phyloP scores from a whole-genome alignment of 2,888 invertebrate species.

The Ornithoptera priamus region DNA sequence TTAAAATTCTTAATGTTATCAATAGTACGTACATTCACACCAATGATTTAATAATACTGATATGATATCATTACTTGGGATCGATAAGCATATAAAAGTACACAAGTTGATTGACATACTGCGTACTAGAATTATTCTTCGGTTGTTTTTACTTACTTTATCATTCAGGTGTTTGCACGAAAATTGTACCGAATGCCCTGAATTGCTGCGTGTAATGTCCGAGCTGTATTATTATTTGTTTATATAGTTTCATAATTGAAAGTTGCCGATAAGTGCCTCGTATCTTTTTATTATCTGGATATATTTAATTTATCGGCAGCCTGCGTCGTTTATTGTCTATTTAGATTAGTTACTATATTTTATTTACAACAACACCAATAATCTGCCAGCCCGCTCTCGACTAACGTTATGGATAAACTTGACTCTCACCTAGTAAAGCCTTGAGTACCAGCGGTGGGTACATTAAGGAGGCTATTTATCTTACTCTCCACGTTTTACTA shows the following conservation, averaged over 20 bases:
- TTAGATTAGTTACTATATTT: background rate
- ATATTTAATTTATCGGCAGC: background rate
- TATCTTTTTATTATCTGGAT: conserved; percentile 19
- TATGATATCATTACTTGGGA: background rate
- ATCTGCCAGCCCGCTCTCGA: no score
- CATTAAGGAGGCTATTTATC: no score
- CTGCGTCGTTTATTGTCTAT: background rate
- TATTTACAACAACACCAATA: no score
- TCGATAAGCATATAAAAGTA: conserved; percentile 9
- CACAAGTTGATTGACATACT: conserved; percentile 20
- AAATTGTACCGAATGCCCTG: conserved; percentile 50
- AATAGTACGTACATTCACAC: no score
- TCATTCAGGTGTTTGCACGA: conserved; percentile 57
- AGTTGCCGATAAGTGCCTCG: conserved; percentile 1
- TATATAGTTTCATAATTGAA: conserved; percentile 1
- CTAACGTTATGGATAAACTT: no score
- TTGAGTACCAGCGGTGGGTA: no score
- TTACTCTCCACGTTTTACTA: no score
- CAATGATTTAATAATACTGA: background rate
- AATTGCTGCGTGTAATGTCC: conserved; percentile 24
- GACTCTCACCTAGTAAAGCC: no score
- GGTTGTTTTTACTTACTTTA: conserved; percentile 14
- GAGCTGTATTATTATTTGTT: conserved; percentile 3
- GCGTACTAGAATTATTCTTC: background rate
- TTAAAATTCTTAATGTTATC: no score